Conservation (phyloP, 1,140 invertebrate genomes). For the Drosophila azteca region DNA sequence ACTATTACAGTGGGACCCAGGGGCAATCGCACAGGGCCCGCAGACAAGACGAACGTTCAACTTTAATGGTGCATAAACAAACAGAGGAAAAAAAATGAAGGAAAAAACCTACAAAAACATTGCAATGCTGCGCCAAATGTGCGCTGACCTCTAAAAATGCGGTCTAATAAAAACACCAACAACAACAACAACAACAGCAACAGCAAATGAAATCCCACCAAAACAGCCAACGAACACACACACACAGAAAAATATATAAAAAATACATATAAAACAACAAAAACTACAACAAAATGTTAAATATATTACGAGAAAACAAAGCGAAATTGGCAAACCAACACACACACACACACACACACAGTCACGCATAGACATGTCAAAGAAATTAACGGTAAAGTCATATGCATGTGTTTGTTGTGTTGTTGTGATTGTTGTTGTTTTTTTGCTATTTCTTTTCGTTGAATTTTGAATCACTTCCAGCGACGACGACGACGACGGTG, state of each 20-base stretch:
- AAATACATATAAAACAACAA: slow-evolving; percentile 23
- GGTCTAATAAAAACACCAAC: slow-evolving; percentile 69
- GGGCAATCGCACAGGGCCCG: slow-evolving; percentile 1
- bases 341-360: slow-evolving; percentile 25
- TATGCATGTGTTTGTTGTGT: slow-evolving; percentile 46
- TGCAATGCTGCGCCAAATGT: slow-evolving; percentile 76
- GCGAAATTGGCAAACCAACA: slow-evolving; percentile 67
- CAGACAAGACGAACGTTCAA: slow-evolving; percentile 33
- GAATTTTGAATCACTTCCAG: slow-evolving; percentile 45
- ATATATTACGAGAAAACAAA: slow-evolving; percentile 73
- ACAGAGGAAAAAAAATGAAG: slow-evolving; percentile 27
- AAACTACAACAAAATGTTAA: slow-evolving; percentile 44
- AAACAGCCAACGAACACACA: slow-evolving; percentile 21
- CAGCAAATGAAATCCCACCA: slow-evolving; percentile 32
- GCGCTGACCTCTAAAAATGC: slow-evolving; percentile 78
- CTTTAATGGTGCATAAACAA: slow-evolving; percentile 59
- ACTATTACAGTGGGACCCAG: slow-evolving; percentile 9
- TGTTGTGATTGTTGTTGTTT: slow-evolving; percentile 29
- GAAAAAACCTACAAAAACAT: slow-evolving; percentile 46
- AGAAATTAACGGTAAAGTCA: slow-evolving; percentile 78
- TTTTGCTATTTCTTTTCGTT: slow-evolving; percentile 38
- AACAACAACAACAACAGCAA: slow-evolving; percentile 33
- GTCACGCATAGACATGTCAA: slow-evolving; percentile 22
- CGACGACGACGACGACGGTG: neutral
- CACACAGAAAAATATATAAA: slow-evolving; percentile 17